Evolutionary conservation across 2,797 vertebrate genomes (phyloP), one percentile per base, ranked within the genome.

Genomic region (Valencia hispanica): DNA sequence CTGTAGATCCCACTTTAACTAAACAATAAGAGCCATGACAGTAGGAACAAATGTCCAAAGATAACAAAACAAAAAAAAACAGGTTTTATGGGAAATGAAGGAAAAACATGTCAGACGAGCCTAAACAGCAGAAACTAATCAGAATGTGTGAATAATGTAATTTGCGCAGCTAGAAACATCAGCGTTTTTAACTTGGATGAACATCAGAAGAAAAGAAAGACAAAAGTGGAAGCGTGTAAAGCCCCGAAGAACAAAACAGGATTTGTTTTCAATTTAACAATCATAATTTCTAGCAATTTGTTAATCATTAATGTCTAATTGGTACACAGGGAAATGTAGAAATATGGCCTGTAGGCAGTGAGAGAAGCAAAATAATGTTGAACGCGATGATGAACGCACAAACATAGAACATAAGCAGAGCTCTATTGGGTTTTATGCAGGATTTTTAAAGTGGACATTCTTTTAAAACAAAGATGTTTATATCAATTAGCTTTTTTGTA

Each of bases 181-280:
- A 50, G 84, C 84, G 79, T 91, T 87, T 92, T 87, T 80, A 87
- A 78, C 72, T 69, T 68, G 72, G 87, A 91, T 83, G 80, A 89
- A 86, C 63, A 88, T 74, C 81, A 86, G 75, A 81, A 61, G 17
- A 50, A 74, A 80, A 72, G 61, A 68, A 75, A 88, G 74, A 88
- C 70, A 81, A 73, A 79, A 83, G 36, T 81, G 70, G 65, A 76
- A 80, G 57, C 61, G 57, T 53, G 70, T 79, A 84, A 68, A 85
- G 83, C 41, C 63, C 30, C 8, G 1, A 61, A 73, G 30, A 72
- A 79, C 73, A 74, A 78, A 83, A 81, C 15, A 75, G 63, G 53
- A 83, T 77, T 80, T 83, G 48, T 73, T 81, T 78, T 68, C 73
- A 77, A 20, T 65, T 61, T 18, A 81, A 85, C 48, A 68, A 43